A percentile compares a stretch with the other conserved stretches of the same genome.
Evolutionary conservation across 2,888 invertebrate species (phyloP).

Genomic region (Hemicrepidius hirtus): DNA sequence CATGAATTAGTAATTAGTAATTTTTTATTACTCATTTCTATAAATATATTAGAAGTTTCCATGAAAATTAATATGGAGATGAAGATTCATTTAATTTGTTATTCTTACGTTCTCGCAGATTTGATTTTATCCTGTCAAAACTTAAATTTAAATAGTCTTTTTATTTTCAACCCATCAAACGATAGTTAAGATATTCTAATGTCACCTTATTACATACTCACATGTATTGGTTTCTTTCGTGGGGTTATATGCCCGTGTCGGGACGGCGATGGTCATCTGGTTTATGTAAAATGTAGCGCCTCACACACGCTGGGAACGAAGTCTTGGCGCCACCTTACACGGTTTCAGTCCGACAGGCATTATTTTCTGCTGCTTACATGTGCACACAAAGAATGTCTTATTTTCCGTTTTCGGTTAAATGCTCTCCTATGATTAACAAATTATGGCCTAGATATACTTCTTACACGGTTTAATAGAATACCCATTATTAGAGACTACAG

Average conservation of each 20-base stretch:
- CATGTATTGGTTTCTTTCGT: conserved; percentile 46
- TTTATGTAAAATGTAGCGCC: conserved; percentile 58
- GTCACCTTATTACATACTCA: conserved; percentile 41
- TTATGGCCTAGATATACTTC: not conserved
- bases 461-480: too few species aligned
- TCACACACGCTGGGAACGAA: conserved; percentile 58
- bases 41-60: too few species aligned
- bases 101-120: too few species aligned
- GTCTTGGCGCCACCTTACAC: conserved; percentile 58
- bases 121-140: too few species aligned
- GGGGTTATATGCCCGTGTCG: conserved; percentile 43
- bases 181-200: not conserved
- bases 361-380: conserved; percentile 43
- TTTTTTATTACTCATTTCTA: too few species aligned
- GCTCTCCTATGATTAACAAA: conserved; percentile 23
- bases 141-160: not conserved
- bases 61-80: too few species aligned
- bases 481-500: too few species aligned
- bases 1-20: too few species aligned
- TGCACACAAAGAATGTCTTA: conserved; percentile 50
- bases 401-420: conserved; percentile 42
- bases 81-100: too few species aligned
- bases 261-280: conserved; percentile 57
- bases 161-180: not conserved
- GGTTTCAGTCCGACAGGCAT: conserved; percentile 51